Conservation (phyloP, 2,113 vertebrate genomes). For the Macrotus californicus region DNA sequence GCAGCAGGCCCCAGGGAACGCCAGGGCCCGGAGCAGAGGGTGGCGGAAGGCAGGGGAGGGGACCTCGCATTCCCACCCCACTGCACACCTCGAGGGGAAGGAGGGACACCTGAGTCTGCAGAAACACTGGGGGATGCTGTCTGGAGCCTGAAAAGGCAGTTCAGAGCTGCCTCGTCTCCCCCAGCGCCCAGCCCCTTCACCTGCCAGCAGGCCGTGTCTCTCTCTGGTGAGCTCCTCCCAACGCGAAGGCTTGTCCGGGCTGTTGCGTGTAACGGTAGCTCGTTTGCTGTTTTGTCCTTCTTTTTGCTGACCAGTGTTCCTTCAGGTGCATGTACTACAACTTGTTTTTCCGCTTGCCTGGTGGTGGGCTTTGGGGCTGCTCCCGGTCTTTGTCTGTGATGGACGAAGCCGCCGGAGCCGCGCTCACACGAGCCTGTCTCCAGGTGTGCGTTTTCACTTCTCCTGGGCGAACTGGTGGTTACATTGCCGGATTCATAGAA, state of each 20-base stretch:
- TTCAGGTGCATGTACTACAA: neutral
- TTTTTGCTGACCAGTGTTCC: neutral
- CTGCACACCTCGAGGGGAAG: fast-evolving
- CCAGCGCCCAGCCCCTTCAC: too few species aligned
- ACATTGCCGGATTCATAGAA: neutral
- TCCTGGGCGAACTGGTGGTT: neutral
- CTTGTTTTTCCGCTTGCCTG: neutral
- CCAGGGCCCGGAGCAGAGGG: fast-evolving
- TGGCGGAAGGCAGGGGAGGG: neutral
- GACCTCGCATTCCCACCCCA: fast-evolving
- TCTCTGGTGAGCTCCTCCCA: neutral
- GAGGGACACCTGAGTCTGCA: too few species aligned
- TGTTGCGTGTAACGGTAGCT: fast-evolving
- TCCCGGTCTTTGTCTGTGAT: neutral
- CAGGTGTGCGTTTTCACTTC: neutral
- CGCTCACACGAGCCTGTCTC: neutral
- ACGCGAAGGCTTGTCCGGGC: neutral
- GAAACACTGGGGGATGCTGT: too few species aligned
- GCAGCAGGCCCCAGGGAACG: neutral
- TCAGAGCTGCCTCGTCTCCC: neutral
- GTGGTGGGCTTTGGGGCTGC: neutral
- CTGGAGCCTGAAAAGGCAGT: neutral
- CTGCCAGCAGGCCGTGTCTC: neutral
- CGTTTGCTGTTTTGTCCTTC: neutral
- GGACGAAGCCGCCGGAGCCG: neutral